Evolutionary conservation across 2,113 vertebrate genomes (phyloP).

Genomic region (Phycodurus eques): DNA sequence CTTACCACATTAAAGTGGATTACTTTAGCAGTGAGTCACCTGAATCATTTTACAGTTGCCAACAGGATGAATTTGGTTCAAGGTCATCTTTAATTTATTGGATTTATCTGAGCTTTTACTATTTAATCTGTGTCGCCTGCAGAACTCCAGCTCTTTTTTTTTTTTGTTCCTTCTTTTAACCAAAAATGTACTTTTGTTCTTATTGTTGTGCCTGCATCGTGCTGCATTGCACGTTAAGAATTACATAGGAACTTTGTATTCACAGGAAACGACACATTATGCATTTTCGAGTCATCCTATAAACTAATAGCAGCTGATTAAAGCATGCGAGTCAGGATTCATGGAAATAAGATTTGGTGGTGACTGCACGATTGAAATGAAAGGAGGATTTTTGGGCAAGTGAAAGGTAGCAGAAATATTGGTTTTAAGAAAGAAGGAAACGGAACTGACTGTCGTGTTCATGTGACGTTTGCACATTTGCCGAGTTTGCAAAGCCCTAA

Average conservation of each 20-base stretch:
- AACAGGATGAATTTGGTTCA: neutral
- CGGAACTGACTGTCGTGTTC: neutral
- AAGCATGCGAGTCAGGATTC: neutral
- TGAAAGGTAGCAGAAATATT: neutral
- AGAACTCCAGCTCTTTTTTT: neutral
- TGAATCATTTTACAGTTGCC: neutral
- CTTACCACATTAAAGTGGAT: neutral
- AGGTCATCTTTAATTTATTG: constrained; percentile 10
- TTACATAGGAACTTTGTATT: neutral
- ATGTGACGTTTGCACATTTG: constrained; percentile 2
- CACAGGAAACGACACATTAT: neutral
- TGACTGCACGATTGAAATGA: neutral
- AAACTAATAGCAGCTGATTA: neutral
- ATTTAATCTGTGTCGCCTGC: constrained; percentile 12
- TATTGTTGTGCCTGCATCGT: neutral
- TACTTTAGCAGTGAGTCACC: neutral
- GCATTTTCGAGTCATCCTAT: neutral
- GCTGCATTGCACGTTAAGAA: neutral
- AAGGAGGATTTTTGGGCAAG: neutral
- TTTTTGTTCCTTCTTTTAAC: neutral
- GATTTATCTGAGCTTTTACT: constrained; percentile 12
- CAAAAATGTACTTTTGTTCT: neutral
- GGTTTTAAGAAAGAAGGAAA: neutral
- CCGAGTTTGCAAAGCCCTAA: constrained; percentile 1
- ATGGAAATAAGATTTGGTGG: neutral